These are phyloP conservation scores for Cervus canadensis DNA, from an alignment of 2,113 vertebrate genomes.

Conservation along the genomic window DNA sequence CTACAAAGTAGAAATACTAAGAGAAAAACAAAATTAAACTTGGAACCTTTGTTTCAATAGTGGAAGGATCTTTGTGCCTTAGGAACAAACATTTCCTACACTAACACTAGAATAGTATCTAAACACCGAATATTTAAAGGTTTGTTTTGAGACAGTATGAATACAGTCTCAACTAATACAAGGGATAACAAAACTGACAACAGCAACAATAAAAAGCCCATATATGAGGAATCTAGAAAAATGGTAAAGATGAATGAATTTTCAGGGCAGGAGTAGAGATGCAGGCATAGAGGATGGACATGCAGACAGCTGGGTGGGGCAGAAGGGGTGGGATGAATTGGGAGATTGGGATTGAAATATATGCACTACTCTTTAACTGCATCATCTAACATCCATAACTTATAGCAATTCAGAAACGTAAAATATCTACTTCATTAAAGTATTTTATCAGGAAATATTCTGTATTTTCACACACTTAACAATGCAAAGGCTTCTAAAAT, in stretches of 20 bases:
- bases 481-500: neutral
- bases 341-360: neutral
- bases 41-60: conserved; percentile 21
- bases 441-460: neutral
- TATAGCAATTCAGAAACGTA: neutral
- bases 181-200: neutral
- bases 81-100: neutral
- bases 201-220: neutral
- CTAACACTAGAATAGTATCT: neutral
- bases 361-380: neutral
- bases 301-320: neutral
- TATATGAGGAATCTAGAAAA: neutral
- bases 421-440: neutral
- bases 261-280: neutral
- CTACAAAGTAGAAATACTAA: neutral
- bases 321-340: neutral
- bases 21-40: neutral
- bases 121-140: neutral
- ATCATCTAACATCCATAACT: neutral
- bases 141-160: neutral
- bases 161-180: neutral
- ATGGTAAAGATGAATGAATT: neutral
- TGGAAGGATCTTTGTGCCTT: neutral
- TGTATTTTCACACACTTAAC: neutral
- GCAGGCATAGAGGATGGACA: neutral